phyloP scores from a whole-genome alignment of 2,797 vertebrate species.

The Cuniculus paca region DNA sequence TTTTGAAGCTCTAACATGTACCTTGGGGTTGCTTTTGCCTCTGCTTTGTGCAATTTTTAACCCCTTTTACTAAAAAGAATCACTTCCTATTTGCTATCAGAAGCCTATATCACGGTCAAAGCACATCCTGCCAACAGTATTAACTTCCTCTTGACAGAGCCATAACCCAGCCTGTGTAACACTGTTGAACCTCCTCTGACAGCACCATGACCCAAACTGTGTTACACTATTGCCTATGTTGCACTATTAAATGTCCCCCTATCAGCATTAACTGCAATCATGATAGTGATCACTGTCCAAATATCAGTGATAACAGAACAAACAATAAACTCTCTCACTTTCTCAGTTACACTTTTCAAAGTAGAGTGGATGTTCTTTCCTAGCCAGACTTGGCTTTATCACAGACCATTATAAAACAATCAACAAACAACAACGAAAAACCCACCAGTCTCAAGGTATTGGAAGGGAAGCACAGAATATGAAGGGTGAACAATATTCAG shows the following conservation, averaged over 20 bases:
- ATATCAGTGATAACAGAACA: not conserved
- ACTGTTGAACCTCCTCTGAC: not conserved
- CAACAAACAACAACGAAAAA: not conserved
- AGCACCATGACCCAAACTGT: not conserved
- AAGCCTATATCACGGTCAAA: not conserved
- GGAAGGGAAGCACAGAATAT: not conserved
- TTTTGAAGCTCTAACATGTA: not conserved
- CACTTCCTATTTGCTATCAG: not conserved
- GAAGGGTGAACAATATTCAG: not conserved
- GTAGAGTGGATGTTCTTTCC: not conserved
- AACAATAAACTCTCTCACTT: not conserved
- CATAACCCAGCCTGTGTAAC: not conserved
- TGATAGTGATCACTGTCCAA: not conserved
- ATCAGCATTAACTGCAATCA: not conserved
- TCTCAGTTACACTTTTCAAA: constrained; percentile 9
- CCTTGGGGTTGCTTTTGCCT: not conserved
- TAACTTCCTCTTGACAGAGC: not conserved
- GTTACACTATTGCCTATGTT: not conserved
- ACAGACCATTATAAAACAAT: not conserved
- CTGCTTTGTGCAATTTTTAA: not conserved
- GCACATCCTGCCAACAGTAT: not conserved
- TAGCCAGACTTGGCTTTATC: not conserved
- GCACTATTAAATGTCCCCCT: not conserved
- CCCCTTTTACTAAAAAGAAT: not conserved
- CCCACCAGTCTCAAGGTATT: not conserved